Percentiles rank a stretch among this genome's conserved stretches.
Conservation (phyloP, 2,888 invertebrate genomes). For the Adelognathus sp. region DNA sequence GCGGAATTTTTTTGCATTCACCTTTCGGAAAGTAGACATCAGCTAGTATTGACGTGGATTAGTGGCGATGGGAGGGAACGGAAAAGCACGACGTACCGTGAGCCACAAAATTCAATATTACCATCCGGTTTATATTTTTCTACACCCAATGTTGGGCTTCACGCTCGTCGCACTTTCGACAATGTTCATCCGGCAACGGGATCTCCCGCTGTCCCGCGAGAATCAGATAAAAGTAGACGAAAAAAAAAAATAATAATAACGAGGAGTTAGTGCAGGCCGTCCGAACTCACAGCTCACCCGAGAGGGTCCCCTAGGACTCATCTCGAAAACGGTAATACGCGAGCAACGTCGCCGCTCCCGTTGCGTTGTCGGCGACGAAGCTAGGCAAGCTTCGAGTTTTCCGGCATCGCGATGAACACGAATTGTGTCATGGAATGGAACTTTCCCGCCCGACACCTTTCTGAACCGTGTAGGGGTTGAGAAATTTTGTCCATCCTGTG, state of each 20-base stretch:
- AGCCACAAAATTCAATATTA: not conserved
- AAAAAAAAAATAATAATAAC: not conserved
- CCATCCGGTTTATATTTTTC: too few species aligned
- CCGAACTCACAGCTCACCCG: slow-evolving; percentile 14
- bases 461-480: not conserved
- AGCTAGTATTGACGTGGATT: not conserved
- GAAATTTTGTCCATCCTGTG: not conserved
- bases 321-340: slow-evolving; percentile 13
- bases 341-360: not conserved
- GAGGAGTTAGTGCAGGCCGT: not conserved
- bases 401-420: not conserved
- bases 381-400: not conserved
- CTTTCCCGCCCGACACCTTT: not conserved
- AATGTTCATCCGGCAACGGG: slow-evolving; percentile 2
- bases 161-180: not conserved
- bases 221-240: too few species aligned
- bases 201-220: not conserved
- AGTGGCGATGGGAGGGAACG: not conserved
- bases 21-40: not conserved
- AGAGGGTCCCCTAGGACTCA: slow-evolving; percentile 9
- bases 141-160: not conserved
- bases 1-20: not conserved
- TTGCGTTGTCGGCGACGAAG: not conserved
- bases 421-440: slow-evolving; percentile 1
- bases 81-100: not conserved